Evolutionary conservation across 2,797 vertebrate genomes (phyloP).

Genomic region (Ctenopoma multispine): DNA sequence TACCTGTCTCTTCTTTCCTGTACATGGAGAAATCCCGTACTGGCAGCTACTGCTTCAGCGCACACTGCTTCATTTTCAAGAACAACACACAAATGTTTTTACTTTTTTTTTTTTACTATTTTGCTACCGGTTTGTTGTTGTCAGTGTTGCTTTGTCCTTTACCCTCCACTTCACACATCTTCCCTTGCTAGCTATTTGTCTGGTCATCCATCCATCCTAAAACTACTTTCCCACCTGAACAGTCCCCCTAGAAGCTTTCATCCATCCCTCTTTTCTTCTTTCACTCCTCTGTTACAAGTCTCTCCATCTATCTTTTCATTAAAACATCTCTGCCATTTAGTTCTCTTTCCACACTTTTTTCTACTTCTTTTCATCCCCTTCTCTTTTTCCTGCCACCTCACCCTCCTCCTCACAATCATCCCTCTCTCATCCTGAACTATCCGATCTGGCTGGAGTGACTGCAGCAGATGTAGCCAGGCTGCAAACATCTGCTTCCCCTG

Average conservation of each 20-base stretch:
- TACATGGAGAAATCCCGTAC: slow-evolving; percentile 20
- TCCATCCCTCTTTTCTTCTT: slow-evolving; percentile 28
- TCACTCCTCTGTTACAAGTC: slow-evolving; percentile 44
- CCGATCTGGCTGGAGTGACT: slow-evolving; percentile 68
- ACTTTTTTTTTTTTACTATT: background rate
- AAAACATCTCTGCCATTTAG: slow-evolving; percentile 45
- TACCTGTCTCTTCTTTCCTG: slow-evolving; percentile 34
- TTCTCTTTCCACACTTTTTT: slow-evolving; percentile 16
- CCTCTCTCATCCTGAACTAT: slow-evolving; percentile 37
- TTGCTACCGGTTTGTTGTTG: slow-evolving; percentile 24
- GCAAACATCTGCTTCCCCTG: slow-evolving; percentile 82
- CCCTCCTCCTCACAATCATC: slow-evolving; percentile 9
- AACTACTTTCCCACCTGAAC: slow-evolving; percentile 50
- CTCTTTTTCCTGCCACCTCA: slow-evolving; percentile 19
- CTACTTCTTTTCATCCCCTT: slow-evolving; percentile 1
- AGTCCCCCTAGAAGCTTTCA: slow-evolving; percentile 20
- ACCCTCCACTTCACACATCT: slow-evolving; percentile 65
- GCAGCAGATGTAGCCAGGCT: slow-evolving; percentile 77
- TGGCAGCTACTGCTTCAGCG: background rate
- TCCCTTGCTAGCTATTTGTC: slow-evolving; percentile 57
- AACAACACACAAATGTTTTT: slow-evolving; percentile 28
- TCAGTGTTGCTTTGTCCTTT: slow-evolving; percentile 47
- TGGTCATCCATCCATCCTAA: slow-evolving; percentile 71
- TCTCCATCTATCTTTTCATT: slow-evolving; percentile 49
- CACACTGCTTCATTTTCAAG: slow-evolving; percentile 34